Evolutionary conservation across 2,888 invertebrate genomes (phyloP).

Genomic region (Synergus laeviventris): DNA sequence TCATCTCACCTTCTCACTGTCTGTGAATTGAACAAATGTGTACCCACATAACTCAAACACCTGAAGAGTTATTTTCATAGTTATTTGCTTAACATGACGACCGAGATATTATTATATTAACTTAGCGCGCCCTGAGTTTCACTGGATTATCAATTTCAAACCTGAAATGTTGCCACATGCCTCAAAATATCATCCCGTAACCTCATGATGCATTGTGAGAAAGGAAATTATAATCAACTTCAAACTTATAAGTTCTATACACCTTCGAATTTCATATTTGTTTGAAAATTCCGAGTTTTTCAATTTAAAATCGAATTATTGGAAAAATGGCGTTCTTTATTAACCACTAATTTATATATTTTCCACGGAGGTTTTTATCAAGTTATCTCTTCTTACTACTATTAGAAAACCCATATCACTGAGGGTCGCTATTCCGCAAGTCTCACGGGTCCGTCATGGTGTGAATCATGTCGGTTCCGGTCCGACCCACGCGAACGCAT

Average conservation of each 20-base stretch:
- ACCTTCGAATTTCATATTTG: background rate
- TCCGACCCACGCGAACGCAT: conserved; percentile 72
- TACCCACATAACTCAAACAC: conserved; percentile 17
- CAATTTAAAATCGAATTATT: background rate
- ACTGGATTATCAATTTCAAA: conserved; percentile 15
- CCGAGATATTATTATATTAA: conserved; percentile 33
- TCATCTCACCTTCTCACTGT: conserved; percentile 17
- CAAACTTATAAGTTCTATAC: background rate
- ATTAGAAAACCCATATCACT: conserved; percentile 35
- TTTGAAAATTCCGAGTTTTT: background rate
- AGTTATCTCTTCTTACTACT: conserved; percentile 20
- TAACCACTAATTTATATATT: conserved; percentile 3
- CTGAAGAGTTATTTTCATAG: conserved; percentile 23
- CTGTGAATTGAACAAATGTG: conserved; percentile 27
- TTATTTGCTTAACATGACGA: conserved; percentile 34
- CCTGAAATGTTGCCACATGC: background rate
- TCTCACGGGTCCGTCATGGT: conserved; percentile 64
- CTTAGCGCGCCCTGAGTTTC: conserved; percentile 10
- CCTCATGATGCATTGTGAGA: background rate
- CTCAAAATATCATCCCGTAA: background rate
- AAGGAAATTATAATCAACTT: background rate
- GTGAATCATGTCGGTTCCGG: conserved; percentile 75
- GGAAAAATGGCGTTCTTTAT: background rate
- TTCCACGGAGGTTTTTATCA: background rate
- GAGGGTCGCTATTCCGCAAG: conserved; percentile 61